phyloP scores from a whole-genome alignment of 2,113 vertebrate species.

The Amphilophus citrinellus region DNA sequence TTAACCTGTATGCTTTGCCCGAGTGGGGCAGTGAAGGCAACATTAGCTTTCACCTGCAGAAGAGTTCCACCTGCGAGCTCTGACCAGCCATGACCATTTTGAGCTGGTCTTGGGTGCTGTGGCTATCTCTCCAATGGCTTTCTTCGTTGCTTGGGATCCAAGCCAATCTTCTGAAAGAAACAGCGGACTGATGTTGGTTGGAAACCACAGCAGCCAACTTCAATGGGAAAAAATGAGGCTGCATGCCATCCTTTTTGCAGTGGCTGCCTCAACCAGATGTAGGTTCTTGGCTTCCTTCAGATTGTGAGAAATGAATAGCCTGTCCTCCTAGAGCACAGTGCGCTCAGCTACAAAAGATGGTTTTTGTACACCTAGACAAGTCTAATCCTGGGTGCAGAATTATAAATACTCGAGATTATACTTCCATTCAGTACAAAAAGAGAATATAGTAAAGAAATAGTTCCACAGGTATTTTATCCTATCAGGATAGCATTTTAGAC shows the following conservation, averaged over 20 bases:
- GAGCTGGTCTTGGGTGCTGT: too few species aligned
- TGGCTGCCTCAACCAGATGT: too few species aligned
- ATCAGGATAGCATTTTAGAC: neutral
- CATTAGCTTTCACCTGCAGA: too few species aligned
- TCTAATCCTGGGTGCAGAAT: neutral
- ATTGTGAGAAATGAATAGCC: accelerated
- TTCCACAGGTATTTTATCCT: neutral
- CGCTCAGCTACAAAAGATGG: neutral
- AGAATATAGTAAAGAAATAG: neutral
- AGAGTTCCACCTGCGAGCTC: too few species aligned
- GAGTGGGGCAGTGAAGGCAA: neutral
- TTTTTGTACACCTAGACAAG: neutral
- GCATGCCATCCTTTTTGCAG: too few species aligned
- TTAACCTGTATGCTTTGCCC: neutral
- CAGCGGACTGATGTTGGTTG: too few species aligned
- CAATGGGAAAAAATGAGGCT: too few species aligned
- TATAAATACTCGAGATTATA: neutral
- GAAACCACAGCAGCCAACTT: too few species aligned
- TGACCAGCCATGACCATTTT: too few species aligned
- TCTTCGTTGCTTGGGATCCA: neutral
- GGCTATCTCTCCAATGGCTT: neutral
- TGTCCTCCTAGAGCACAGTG: neutral
- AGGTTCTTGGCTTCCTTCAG: too few species aligned
- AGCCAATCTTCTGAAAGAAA: too few species aligned
- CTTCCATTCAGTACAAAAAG: neutral